Percentiles rank a stretch among this genome's conserved stretches.
Evolutionary conservation across 2,113 vertebrate genomes (phyloP).

Genomic region (Brachyistius frenatus): DNA sequence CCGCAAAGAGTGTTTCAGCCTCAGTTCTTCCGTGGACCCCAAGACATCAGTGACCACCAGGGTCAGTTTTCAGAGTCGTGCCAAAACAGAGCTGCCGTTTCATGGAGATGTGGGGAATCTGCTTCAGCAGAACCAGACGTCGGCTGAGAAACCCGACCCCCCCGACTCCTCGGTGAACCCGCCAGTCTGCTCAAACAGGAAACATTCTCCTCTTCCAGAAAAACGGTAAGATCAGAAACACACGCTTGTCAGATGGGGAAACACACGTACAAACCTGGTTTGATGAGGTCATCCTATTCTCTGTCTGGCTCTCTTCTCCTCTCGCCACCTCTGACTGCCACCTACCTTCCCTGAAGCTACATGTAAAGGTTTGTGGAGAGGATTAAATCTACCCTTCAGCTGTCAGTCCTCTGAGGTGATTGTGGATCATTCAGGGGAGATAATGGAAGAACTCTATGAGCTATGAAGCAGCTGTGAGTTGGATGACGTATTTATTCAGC

Average conservation of each 20-base stretch:
- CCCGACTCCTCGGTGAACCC: slow-evolving; percentile 80
- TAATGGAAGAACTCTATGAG: neutral
- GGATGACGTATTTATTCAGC: slow-evolving; percentile 2
- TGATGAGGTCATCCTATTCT: slow-evolving; percentile 63
- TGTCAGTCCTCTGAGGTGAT: slow-evolving; percentile 37
- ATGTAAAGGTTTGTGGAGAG: slow-evolving; percentile 47
- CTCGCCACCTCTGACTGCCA: neutral
- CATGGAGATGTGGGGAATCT: slow-evolving; percentile 79
- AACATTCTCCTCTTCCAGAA: slow-evolving; percentile 69
- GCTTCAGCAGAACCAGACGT: slow-evolving; percentile 81
- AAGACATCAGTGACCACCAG: slow-evolving; percentile 63
- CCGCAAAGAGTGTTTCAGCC: slow-evolving; percentile 17
- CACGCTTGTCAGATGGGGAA: slow-evolving; percentile 60
- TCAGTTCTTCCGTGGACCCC: slow-evolving; percentile 45
- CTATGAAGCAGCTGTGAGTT: slow-evolving; percentile 5
- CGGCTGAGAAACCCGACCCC: slow-evolving; percentile 72
- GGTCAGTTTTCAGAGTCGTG: slow-evolving; percentile 79
- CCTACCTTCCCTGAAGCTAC: slow-evolving; percentile 25
- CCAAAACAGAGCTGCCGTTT: slow-evolving; percentile 76
- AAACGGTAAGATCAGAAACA: slow-evolving; percentile 77
- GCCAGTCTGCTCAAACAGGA: slow-evolving; percentile 75
- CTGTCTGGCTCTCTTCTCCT: neutral
- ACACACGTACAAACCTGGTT: slow-evolving; percentile 70
- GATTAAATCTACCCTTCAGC: slow-evolving; percentile 39
- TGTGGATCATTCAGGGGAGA: slow-evolving; percentile 18